phyloP scores from a whole-genome alignment of 1,140 invertebrate species.

The Thalassaphorura encarpata region DNA sequence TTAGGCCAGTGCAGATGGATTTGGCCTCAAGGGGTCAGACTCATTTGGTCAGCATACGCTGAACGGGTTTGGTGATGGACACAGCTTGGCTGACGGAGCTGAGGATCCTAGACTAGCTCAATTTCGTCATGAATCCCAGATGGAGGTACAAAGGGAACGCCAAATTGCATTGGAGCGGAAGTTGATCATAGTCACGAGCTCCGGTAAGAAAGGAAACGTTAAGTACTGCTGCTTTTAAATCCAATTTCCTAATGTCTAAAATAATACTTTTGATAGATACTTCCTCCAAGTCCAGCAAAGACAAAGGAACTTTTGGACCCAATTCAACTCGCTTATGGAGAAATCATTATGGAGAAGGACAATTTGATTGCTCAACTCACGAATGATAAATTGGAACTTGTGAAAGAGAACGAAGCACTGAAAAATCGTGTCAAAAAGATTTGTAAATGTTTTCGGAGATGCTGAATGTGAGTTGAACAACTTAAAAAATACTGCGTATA shows the following conservation, averaged over 20 bases:
- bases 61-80: background rate
- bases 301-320: background rate
- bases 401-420: constrained; percentile 8
- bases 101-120: too few species aligned
- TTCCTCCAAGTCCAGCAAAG: background rate
- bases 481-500: background rate
- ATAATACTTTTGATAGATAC: background rate
- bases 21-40: background rate
- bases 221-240: background rate
- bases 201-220: background rate
- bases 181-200: background rate
- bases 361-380: constrained; percentile 8
- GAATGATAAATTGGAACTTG: constrained; percentile 9
- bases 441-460: constrained; percentile 8
- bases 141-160: background rate
- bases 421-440: constrained; percentile 21
- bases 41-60: too few species aligned
- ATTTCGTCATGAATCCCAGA: too few species aligned
- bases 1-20: background rate
- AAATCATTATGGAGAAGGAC: constrained; percentile 13
- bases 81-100: background rate
- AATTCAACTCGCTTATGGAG: too few species aligned
- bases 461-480: too few species aligned
- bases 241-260: too few species aligned
- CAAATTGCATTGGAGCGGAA: background rate